These are phyloP conservation scores for Papilio dardanus DNA, from an alignment of 1,140 invertebrate species.

Conservation along the genomic window DNA sequence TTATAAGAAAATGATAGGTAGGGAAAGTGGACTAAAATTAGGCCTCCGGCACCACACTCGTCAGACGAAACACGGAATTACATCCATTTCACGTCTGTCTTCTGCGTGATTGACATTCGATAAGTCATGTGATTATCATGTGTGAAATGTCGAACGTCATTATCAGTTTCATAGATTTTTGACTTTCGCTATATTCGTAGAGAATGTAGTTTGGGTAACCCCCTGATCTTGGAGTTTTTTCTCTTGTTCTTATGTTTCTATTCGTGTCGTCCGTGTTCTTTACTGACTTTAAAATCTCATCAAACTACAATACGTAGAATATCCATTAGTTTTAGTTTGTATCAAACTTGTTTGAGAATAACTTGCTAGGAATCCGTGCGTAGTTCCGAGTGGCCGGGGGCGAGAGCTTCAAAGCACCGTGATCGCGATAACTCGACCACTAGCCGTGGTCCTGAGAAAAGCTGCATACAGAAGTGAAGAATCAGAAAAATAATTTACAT, in stretches of 20 bases:
- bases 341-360: conserved; percentile 33
- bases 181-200: no score
- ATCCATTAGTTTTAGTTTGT: conserved; percentile 30
- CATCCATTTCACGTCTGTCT: no score
- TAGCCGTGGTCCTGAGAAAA: conserved; percentile 47
- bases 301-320: neutral
- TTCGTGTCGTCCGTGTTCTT: neutral
- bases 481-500: conserved; percentile 8
- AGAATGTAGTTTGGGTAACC: no score
- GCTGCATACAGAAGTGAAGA: conserved; percentile 44
- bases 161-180: no score
- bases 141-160: no score
- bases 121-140: no score
- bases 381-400: conserved; percentile 48
- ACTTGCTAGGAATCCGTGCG: conserved; percentile 46
- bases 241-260: neutral
- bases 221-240: neutral
- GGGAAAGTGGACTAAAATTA: no score
- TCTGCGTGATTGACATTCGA: no score
- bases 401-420: conserved; percentile 54
- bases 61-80: no score
- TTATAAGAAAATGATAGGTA: no score
- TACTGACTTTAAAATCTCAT: conserved; percentile 14
- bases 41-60: no score
- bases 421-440: conserved; percentile 62